Conservation (phyloP, 2,888 invertebrate genomes). For the Rugalucina vietnamica region DNA sequence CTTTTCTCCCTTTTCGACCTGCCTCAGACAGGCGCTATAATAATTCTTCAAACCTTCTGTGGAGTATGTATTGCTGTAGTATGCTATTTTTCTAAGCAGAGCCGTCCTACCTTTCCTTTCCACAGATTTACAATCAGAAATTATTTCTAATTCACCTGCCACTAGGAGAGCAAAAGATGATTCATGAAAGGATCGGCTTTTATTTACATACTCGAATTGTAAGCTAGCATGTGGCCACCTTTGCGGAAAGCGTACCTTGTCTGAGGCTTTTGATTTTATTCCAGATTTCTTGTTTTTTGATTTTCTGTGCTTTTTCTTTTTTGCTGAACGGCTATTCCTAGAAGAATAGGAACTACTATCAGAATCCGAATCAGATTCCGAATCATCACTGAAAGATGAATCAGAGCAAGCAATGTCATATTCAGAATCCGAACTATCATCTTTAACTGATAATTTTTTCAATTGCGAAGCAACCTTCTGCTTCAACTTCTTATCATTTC, state of each 20-base stretch:
- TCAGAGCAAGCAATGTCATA: background rate
- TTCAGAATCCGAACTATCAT: background rate
- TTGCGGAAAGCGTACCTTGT: background rate
- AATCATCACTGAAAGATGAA: background rate
- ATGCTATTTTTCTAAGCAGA: background rate
- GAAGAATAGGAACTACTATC: no score
- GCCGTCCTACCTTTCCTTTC: background rate
- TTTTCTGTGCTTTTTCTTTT: background rate
- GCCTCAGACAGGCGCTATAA: background rate
- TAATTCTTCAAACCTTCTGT: background rate
- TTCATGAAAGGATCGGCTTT: background rate
- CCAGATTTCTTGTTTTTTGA: background rate
- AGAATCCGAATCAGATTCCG: background rate
- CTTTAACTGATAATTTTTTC: background rate
- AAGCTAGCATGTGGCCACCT: background rate
- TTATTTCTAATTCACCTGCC: background rate
- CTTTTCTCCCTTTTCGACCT: background rate
- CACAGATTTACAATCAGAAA: background rate
- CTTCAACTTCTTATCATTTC: no score
- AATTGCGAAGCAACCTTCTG: background rate
- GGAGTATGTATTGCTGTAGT: background rate
- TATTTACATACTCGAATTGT: slow-evolving; percentile 1
- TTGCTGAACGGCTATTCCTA: no score
- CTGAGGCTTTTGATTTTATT: background rate
- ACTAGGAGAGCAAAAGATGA: background rate